Evolutionary conservation across 2,888 invertebrate species (phyloP).

Genomic region (Ennomos fuscantarius): DNA sequence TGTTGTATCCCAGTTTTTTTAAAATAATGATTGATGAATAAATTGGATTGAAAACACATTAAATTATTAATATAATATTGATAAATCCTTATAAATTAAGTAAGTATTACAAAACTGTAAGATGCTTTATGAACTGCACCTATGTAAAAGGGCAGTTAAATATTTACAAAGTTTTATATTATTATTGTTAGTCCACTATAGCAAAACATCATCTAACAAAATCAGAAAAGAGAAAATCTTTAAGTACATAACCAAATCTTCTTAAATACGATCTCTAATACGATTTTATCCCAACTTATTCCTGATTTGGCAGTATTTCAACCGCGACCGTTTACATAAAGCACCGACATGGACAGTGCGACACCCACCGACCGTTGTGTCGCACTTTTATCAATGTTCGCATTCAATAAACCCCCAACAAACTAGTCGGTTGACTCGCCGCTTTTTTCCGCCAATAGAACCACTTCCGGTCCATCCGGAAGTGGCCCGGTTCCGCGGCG

Average conservation of each 20-base stretch:
- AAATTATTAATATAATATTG: too few species aligned
- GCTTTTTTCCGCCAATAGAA: slow-evolving; percentile 81
- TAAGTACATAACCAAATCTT: too few species aligned
- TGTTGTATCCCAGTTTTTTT: too few species aligned
- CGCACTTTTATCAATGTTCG: slow-evolving; percentile 70
- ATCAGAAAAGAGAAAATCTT: neutral
- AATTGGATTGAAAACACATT: too few species aligned
- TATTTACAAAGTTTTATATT: too few species aligned
- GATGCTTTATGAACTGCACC: too few species aligned
- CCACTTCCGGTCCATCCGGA: slow-evolving; percentile 72
- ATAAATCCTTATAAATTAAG: too few species aligned
- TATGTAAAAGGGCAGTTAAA: too few species aligned
- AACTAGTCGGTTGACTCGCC: slow-evolving; percentile 73
- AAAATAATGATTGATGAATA: too few species aligned
- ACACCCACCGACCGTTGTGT: slow-evolving; percentile 47
- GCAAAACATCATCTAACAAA: neutral
- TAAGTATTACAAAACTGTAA: too few species aligned
- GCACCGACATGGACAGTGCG: slow-evolving; percentile 44
- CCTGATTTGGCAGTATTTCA: slow-evolving; percentile 36
- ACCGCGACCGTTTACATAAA: slow-evolving; percentile 52
- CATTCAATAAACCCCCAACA: slow-evolving; percentile 71
- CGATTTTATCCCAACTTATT: slow-evolving; percentile 9
- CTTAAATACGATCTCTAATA: neutral
- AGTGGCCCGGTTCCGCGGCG: slow-evolving; percentile 66
- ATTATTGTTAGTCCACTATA: too few species aligned